These are phyloP conservation scores for Syrphus vitripennis DNA, from an alignment of 2,888 invertebrate genomes.

Conservation along the genomic window DNA sequence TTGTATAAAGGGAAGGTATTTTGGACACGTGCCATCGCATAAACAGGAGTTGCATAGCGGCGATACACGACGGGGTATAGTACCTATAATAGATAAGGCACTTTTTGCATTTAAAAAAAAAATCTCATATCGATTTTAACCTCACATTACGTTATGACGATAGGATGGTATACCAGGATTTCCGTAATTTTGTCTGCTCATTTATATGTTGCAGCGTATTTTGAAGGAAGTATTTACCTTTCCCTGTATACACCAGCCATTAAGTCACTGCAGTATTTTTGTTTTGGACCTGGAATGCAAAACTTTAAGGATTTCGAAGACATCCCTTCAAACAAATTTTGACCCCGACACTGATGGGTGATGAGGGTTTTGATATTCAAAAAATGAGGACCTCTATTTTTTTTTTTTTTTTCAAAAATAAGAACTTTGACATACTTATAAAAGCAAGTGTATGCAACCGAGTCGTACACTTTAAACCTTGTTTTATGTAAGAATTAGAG, in stretches of 20 bases:
- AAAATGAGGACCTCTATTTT: no score
- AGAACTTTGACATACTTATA: no score
- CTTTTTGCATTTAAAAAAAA: background rate
- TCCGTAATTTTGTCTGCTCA: background rate
- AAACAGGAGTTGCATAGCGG: conserved; percentile 34
- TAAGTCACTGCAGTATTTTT: no score
- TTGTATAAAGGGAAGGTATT: background rate
- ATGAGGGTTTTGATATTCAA: no score
- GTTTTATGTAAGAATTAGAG: background rate
- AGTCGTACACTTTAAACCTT: background rate
- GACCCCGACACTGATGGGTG: no score
- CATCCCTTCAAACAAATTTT: no score
- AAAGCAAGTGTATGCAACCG: background rate
- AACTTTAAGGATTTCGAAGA: no score
- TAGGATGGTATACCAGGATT: background rate
- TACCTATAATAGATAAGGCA: background rate
- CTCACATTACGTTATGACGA: background rate
- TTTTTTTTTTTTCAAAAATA: no score
- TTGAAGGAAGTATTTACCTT: no score
- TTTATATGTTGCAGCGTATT: no score
- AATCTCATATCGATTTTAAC: background rate
- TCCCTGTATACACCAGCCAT: no score
- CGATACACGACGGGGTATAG: background rate
- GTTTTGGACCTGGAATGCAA: no score
- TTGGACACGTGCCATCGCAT: conserved; percentile 57